Conservation (phyloP, 1,140 invertebrate species). For the Metaphire vulgaris region DNA sequence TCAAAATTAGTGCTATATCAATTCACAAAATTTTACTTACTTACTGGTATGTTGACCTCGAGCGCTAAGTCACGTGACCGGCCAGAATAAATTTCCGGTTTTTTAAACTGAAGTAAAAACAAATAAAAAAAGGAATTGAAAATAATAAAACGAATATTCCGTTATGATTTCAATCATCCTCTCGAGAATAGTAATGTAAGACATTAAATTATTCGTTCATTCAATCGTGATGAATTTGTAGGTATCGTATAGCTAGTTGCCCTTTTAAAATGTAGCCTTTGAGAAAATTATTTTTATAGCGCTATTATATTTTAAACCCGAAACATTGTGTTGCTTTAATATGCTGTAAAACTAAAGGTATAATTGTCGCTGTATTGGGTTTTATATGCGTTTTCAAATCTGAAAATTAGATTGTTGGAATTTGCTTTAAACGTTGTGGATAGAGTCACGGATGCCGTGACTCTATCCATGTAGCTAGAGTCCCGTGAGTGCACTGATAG, state of each 20-base stretch:
- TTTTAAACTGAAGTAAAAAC: not conserved
- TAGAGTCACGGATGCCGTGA: too few relatives aligned
- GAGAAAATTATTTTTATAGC: too few relatives aligned
- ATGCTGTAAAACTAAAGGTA: not conserved
- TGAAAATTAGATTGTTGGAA: too few relatives aligned
- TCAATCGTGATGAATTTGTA: not conserved
- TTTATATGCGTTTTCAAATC: too few relatives aligned
- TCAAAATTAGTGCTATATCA: not conserved
- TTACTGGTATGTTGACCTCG: too few relatives aligned
- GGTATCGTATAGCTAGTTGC: not conserved
- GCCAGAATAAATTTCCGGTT: not conserved
- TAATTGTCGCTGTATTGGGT: not conserved
- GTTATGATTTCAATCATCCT: slow-evolving; percentile 20
- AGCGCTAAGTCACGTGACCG: not conserved
- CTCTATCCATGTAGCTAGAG: too few relatives aligned
- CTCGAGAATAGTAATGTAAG: slow-evolving; percentile 17
- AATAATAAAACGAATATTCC: not conserved
- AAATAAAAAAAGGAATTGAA: not conserved
- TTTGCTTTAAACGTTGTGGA: too few relatives aligned
- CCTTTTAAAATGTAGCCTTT: not conserved
- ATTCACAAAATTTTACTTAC: not conserved
- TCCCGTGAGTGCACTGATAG: too few relatives aligned
- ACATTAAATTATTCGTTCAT: not conserved
- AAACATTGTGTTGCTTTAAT: not conserved
- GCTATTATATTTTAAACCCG: too few relatives aligned